Percentiles rank a stretch among this genome's conserved stretches.
Evolutionary conservation across 2,888 invertebrate species (phyloP).

Genomic region (Lepidochrysops patricia): DNA sequence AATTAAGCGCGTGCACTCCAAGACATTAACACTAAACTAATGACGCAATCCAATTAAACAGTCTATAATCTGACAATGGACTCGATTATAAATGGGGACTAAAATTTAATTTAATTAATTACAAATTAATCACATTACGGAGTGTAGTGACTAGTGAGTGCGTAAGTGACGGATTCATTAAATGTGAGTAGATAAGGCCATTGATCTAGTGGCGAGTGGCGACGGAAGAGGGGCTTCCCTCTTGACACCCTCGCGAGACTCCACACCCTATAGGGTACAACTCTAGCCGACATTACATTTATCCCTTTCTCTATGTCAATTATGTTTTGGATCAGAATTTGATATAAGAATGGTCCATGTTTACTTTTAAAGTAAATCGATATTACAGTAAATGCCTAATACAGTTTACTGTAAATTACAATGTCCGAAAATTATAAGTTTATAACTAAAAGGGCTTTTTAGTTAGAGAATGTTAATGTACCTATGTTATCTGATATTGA

Average conservation of each 20-base stretch:
- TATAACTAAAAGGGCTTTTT: too few species aligned
- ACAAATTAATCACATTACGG: not conserved
- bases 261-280: constrained; percentile 6
- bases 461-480: too few species aligned
- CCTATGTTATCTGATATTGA: too few species aligned
- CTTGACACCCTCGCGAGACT: constrained; percentile 29
- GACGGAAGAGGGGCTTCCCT: constrained; percentile 62
- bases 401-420: too few species aligned
- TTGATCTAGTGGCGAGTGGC: constrained; percentile 25
- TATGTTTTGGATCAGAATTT: not conserved
- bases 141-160: not conserved
- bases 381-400: too few species aligned
- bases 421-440: too few species aligned
- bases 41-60: too few species aligned
- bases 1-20: too few species aligned
- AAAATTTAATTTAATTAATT: not conserved
- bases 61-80: too few species aligned
- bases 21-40: too few species aligned
- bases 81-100: not conserved
- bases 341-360: too few species aligned
- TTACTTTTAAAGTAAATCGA: too few species aligned
- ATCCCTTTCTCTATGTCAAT: not conserved
- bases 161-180: not conserved
- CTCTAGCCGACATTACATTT: not conserved
- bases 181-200: constrained; percentile 17